These are phyloP conservation scores for Diacarnus erythraeanus DNA, from an alignment of 37 sponge, comb jelly and placozoan species.

Conservation along the genomic window DNA sequence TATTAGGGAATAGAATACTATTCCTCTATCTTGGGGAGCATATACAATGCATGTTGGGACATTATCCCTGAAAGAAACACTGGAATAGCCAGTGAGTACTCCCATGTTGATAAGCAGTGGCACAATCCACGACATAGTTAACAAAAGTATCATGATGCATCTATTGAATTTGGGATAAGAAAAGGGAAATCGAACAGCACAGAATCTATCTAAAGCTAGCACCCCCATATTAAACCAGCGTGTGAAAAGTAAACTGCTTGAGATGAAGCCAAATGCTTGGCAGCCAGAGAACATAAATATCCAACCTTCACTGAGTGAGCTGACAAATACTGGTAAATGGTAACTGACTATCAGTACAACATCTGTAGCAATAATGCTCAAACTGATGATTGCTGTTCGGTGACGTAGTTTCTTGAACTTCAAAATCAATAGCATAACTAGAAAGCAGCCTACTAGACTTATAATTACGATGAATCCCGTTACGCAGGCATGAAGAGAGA, in stretches of 20 bases:
- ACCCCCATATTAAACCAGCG: slow-evolving; percentile 33
- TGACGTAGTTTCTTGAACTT: slow-evolving; percentile 16
- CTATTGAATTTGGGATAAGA: slow-evolving; percentile 23
- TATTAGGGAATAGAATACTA: not conserved
- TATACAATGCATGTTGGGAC: slow-evolving; percentile 19
- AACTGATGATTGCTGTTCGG: slow-evolving; percentile 13
- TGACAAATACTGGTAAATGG: slow-evolving; percentile 29
- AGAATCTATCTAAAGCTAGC: slow-evolving; percentile 24
- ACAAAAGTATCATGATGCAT: slow-evolving; percentile 1
- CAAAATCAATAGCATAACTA: slow-evolving; percentile 13
- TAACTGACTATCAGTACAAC: not conserved
- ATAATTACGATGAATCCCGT: not conserved
- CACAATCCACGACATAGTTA: slow-evolving; percentile 8
- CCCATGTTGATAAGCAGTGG: not conserved
- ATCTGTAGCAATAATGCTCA: slow-evolving; percentile 18
- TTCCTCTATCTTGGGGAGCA: not conserved
- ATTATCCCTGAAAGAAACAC: slow-evolving; percentile 14
- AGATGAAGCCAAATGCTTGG: slow-evolving; percentile 15
- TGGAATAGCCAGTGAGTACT: not conserved
- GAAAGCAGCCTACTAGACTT: slow-evolving; percentile 1
- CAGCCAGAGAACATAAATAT: slow-evolving; percentile 15
- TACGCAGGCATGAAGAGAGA: not conserved
- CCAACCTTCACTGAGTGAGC: slow-evolving; percentile 6
- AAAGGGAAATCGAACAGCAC: slow-evolving; percentile 17
- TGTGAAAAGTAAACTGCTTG: slow-evolving; percentile 1